phyloP scores from a whole-genome alignment of 2,888 invertebrate species.

The Yponomeuta malinellus region DNA sequence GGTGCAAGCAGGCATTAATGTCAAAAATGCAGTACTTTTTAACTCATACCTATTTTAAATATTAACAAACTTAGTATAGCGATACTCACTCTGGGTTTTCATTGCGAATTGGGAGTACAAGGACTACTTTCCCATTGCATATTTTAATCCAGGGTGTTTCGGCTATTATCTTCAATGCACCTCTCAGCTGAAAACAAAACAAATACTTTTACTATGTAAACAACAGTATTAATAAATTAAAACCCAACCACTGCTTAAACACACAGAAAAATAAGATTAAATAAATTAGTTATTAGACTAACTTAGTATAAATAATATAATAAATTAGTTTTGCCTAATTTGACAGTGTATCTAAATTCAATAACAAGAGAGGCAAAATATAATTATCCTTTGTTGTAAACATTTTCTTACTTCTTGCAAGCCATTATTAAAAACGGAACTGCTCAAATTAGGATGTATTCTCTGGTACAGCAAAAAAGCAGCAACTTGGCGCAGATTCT shows the following conservation, averaged over 20 bases:
- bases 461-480: slow-evolving; percentile 40
- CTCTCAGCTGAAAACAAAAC: slow-evolving; percentile 37
- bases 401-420: slow-evolving; percentile 32
- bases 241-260: too few species aligned
- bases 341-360: too few species aligned
- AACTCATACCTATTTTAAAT: not conserved
- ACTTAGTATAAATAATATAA: too few species aligned
- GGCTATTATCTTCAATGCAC: slow-evolving; percentile 35
- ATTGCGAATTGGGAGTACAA: slow-evolving; percentile 38
- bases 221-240: too few species aligned
- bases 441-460: slow-evolving; percentile 34
- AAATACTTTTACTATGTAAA: too few species aligned
- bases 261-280: too few species aligned
- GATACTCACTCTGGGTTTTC: slow-evolving; percentile 44
- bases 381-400: not conserved
- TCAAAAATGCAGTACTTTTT: too few species aligned
- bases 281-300: too few species aligned
- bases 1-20: too few species aligned
- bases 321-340: too few species aligned
- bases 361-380: too few species aligned
- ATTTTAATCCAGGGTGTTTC: slow-evolving; percentile 41
- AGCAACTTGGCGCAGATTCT: slow-evolving; percentile 41
- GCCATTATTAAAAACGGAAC: slow-evolving; percentile 33
- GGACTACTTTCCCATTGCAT: slow-evolving; percentile 49
- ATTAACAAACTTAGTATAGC: not conserved